Conservation (phyloP, 1,140 invertebrate genomes). For the Harpegnathos saltator region DNA sequence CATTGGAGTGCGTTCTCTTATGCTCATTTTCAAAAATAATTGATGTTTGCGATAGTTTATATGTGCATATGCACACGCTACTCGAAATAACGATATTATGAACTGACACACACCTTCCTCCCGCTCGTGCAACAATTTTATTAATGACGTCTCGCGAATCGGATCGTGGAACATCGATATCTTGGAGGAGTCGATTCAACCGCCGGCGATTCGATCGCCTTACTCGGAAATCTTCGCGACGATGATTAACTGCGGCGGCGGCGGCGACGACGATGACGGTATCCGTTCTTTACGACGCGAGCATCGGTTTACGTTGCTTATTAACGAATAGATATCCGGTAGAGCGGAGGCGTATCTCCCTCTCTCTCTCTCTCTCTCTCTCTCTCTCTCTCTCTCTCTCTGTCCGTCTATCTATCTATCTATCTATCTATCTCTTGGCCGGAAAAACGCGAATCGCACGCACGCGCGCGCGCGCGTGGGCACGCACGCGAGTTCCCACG, state of each 20-base stretch:
- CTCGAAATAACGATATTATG: too few species aligned
- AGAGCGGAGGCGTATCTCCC: constrained; percentile 2
- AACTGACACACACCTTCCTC: too few species aligned
- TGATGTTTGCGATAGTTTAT: too few species aligned
- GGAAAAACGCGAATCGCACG: constrained; percentile 5
- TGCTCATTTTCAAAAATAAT: too few species aligned
- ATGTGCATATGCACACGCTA: too few species aligned
- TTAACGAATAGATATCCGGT: constrained; percentile 49
- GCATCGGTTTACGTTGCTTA: constrained; percentile 41
- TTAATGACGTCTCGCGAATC: not conserved
- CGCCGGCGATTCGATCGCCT: constrained; percentile 24
- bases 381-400: not conserved
- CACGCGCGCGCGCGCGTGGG: constrained; percentile 26
- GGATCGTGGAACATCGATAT: constrained; percentile 4
- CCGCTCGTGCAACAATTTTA: too few species aligned
- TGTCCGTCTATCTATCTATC: not conserved
- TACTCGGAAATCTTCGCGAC: not conserved
- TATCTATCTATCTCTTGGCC: not conserved
- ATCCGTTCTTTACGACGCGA: constrained; percentile 20
- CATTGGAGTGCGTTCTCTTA: too few species aligned
- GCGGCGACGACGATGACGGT: not conserved
- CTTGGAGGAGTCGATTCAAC: not conserved
- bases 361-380: too few species aligned
- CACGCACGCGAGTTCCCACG: constrained; percentile 60
- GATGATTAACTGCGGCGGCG: constrained; percentile 26